These are phyloP conservation scores for Archips crataeganus DNA, from an alignment of 2,888 invertebrate species.

Conservation along the genomic window DNA sequence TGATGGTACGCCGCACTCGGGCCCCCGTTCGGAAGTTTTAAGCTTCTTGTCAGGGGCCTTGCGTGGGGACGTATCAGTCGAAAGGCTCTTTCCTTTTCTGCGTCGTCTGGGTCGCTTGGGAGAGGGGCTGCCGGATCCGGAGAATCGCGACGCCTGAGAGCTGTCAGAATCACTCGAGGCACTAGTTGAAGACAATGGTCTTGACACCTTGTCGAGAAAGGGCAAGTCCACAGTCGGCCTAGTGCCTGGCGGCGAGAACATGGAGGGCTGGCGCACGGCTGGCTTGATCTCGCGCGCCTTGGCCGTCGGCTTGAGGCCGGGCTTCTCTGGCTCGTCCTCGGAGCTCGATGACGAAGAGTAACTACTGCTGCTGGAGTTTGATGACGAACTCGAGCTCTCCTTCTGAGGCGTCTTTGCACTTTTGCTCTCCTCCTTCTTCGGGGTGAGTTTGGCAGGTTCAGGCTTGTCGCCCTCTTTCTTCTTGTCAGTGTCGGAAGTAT, in stretches of 20 bases:
- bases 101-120: conserved; percentile 77
- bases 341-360: conserved; percentile 87
- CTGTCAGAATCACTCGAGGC: conserved; percentile 87
- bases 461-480: conserved; percentile 71
- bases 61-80: conserved; percentile 76
- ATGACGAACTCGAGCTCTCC: conserved; percentile 83
- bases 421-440: conserved; percentile 80
- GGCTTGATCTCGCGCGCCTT: conserved; percentile 80
- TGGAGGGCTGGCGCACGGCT: conserved; percentile 64
- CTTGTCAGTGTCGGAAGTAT: conserved; percentile 69
- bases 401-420: conserved; percentile 63
- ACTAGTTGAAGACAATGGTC: conserved; percentile 87
- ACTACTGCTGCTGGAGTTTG: conserved; percentile 83
- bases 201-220: conserved; percentile 93
- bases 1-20: conserved; percentile 90
- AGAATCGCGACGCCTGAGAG: conserved; percentile 72
- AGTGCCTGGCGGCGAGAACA: conserved; percentile 79
- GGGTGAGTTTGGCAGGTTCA: conserved; percentile 64
- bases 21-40: conserved; percentile 93
- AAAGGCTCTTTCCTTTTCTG: conserved; percentile 72
- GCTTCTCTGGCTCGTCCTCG: conserved; percentile 84
- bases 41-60: conserved; percentile 93
- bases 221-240: conserved; percentile 89
- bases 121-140: conserved; percentile 73
- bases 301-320: conserved; percentile 70